Evolutionary conservation across 2,888 invertebrate species (phyloP).

Genomic region (Leucoma salicis): DNA sequence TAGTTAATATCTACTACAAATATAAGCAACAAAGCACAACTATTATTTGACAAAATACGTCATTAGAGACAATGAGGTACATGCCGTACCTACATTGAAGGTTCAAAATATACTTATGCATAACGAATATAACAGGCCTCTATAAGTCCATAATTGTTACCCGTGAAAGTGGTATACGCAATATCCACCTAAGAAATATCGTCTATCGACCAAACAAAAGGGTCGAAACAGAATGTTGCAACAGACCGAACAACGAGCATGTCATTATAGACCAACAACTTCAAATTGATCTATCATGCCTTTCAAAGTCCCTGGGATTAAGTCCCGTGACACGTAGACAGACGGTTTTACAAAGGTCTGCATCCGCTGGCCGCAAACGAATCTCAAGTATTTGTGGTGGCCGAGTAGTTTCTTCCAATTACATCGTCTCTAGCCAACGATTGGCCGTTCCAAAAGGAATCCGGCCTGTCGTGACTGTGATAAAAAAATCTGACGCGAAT

Average conservation of each 20-base stretch:
- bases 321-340: conserved; percentile 23
- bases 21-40: too few relatives aligned
- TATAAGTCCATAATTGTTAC: conserved; percentile 47
- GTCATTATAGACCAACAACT: conserved; percentile 63
- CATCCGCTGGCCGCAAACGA: conserved; percentile 51
- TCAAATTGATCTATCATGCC: conserved; percentile 46
- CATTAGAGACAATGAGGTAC: conserved; percentile 31
- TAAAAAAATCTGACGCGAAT: conserved; percentile 80
- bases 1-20: too few relatives aligned
- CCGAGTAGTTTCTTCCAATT: conserved; percentile 79
- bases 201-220: conserved; percentile 68
- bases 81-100: conserved; percentile 21
- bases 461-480: conserved; percentile 79
- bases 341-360: conserved; percentile 53
- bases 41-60: conserved; percentile 24
- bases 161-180: conserved; percentile 50
- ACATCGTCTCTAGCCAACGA: conserved; percentile 74
- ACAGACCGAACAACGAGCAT: conserved; percentile 55
- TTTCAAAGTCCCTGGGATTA: conserved; percentile 29
- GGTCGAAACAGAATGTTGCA: conserved; percentile 66
- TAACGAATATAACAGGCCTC: conserved; percentile 10
- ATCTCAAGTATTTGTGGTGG: conserved; percentile 75
- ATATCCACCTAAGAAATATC: conserved; percentile 52
- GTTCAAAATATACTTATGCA: too few relatives aligned
- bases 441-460: conserved; percentile 73